These are phyloP conservation scores for Macrotis lagotis DNA, from an alignment of 2,113 vertebrate genomes.

Conservation along the genomic window DNA sequence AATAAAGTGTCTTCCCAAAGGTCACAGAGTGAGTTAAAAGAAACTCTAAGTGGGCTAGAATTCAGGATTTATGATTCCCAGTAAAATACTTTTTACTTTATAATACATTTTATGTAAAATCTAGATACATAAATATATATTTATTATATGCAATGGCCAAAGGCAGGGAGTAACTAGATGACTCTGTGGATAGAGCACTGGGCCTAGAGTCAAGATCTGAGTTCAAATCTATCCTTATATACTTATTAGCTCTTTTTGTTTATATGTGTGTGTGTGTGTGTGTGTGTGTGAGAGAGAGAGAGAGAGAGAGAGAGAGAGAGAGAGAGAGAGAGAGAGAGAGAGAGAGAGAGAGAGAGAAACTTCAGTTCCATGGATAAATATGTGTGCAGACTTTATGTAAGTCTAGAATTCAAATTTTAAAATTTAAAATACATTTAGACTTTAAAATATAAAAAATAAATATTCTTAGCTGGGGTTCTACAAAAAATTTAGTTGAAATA, in stretches of 20 bases:
- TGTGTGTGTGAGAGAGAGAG: not conserved
- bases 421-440: not conserved
- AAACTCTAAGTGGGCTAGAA: not conserved
- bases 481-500: not conserved
- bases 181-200: not conserved
- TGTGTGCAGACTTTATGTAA: not conserved
- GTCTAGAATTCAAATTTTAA: not conserved
- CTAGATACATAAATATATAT: not conserved
- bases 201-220: not conserved
- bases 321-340: no score
- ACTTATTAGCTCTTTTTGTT: not conserved
- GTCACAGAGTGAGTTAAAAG: not conserved
- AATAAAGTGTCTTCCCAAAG: not conserved
- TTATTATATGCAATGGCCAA: not conserved
- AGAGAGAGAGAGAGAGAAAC: no score
- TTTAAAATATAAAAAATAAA: not conserved
- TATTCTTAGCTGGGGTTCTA: not conserved
- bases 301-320: no score
- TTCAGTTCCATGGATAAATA: not conserved
- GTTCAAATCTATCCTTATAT: not conserved
- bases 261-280: no score
- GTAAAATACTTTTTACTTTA: not conserved
- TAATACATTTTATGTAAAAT: not conserved
- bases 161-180: not conserved
- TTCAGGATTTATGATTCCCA: not conserved